Base-by-base conservation (phyloP, 2,888 invertebrate genomes). In the Oscheius myriophilus region DNA sequence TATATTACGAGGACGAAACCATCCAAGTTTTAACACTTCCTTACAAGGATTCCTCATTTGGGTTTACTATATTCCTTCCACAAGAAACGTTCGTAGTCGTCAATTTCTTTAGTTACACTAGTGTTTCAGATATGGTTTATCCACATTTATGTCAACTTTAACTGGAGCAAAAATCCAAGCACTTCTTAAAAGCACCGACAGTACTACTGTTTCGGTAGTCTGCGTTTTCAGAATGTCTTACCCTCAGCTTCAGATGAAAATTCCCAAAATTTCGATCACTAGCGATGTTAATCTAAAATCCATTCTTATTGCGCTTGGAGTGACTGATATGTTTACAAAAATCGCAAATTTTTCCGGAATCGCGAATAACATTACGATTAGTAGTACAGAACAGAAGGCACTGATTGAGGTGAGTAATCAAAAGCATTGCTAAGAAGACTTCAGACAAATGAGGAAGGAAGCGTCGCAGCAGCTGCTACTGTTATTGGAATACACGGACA, bases 191-290 rank as follows among this genome's bases (percentile, higher is more conserved):
- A 26, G 14, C 14, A 26, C n/a, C 21, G 25, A 54, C 12, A 21
- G 12, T 9, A 54, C 54, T 1, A 18, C 1, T 42, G 14, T 58
- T 12, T 18, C 14, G 25, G 41, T 41, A 18, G 7, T 12, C 11
- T 26, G n/a, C n/a, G n/a, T n/a, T n/a, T n/a, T n/a, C n/a, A n/a
- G n/a, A n/a, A n/a, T n/a, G n/a, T n/a, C n/a, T n/a, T n/a, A n/a
- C n/a, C n/a, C n/a, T n/a, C n/a, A n/a, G 25, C 52, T 70, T 52
- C 33, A 73, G 73, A 46, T 81, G 4, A 53, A 58, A n/a, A 59
- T 83, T 59, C 83, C 83, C 33, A 78, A 78, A 26, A 80, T 83
- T 73, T 83, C 82, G 55, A 70, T 84, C 55, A 79, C 82, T 45
- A 67, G 70, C 1, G 65, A 67, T 18, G 51, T 79, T 41, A 43